A percentile compares a stretch with the other conserved stretches of the same genome.
phyloP scores from a whole-genome alignment of 30 jellyfish, hydroid and myxozoan species.

The Aurelia sp. region DNA sequence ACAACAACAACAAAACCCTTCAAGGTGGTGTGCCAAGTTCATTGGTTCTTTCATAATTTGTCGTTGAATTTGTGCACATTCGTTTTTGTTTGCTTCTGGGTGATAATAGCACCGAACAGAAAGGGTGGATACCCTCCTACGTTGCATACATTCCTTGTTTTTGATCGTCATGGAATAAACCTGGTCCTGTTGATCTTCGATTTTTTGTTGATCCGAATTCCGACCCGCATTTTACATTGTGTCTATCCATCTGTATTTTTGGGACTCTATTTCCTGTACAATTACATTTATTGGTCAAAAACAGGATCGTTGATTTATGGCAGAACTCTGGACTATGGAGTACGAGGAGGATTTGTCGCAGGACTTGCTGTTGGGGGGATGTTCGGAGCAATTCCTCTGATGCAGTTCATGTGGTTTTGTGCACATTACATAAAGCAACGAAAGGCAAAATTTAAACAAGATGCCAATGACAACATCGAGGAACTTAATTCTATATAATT shows the following conservation, averaged over 20 bases:
- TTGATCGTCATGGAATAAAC: constrained; percentile 83
- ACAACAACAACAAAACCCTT: background rate
- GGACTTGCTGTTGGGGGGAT: constrained; percentile 43
- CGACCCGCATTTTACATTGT: constrained; percentile 66
- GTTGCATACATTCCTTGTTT: constrained; percentile 40
- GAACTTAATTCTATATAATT: too few relatives aligned
- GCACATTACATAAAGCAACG: constrained; percentile 8
- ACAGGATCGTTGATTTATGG: constrained; percentile 43
- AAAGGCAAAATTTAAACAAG: background rate
- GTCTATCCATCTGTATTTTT: constrained; percentile 46
- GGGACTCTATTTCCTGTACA: constrained; percentile 51
- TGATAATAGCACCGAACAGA: constrained; percentile 51
- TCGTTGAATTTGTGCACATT: constrained; percentile 50
- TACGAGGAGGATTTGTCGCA: constrained; percentile 20
- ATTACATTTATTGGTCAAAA: constrained; percentile 54
- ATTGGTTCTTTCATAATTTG: constrained; percentile 73
- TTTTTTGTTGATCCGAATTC: constrained; percentile 47
- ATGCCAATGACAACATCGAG: constrained; percentile 51
- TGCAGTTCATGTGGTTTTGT: constrained; percentile 38
- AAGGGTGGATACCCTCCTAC: constrained; percentile 41
- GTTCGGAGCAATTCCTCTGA: constrained; percentile 27
- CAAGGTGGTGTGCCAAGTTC: constrained; percentile 11
- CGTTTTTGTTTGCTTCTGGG: constrained; percentile 75
- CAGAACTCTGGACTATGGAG: constrained; percentile 51
- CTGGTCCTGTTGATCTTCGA: constrained; percentile 49